Base-by-base conservation (phyloP, 2,888 invertebrate species). In the Euzetes globulus region DNA sequence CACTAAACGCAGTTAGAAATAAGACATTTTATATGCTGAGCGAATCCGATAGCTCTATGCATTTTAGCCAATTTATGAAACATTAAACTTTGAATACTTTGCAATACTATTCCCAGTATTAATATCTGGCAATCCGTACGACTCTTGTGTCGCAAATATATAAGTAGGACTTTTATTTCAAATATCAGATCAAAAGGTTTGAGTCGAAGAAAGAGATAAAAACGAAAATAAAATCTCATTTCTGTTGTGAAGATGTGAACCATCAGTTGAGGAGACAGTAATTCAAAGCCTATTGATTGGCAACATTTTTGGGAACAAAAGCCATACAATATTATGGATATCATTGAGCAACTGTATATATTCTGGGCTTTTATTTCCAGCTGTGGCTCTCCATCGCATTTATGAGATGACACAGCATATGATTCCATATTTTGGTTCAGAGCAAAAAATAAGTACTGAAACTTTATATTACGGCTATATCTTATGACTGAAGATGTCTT, bases 1-100 rank as follows among this genome's bases (percentile, higher is more conserved):
- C 33, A 33, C 33, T 37, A 29, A 29, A 11, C 25, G 15, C 1
- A 17, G 29, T 17, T 19, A 13, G 25, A 7, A 29, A 15, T 29
- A 37, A n/a, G 17, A 63, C n/a, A 63, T 15, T n/a, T 6, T 1
- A 22, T 47, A 17, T 47, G 47, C 55, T 47, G 63, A 63, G 63
- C 17, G 33, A 68, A 68, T 68, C 19, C n/a, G 68, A 68, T 68
- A 37, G 68, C 68, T 22, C 2, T 68, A 33, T 68, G 45, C 45
- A 68, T 45, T 68, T 68, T 45, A 68, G 68, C 41, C 68, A 68
- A 68, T 68, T 68, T 68, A 37, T 68, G 68, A 68, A 68, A 68
- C 41, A 13, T n/a, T 19, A 68, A 45, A 68, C 41, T 22, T 50
- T 25, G 58, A 58, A 25, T 58, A 22, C 25, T 68, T 68, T 63